Percentiles rank a stretch among this genome's conserved stretches.
These are phyloP conservation scores for Chaetops frenatus DNA, from an alignment of 2,113 vertebrate species.

Conservation along the genomic window DNA sequence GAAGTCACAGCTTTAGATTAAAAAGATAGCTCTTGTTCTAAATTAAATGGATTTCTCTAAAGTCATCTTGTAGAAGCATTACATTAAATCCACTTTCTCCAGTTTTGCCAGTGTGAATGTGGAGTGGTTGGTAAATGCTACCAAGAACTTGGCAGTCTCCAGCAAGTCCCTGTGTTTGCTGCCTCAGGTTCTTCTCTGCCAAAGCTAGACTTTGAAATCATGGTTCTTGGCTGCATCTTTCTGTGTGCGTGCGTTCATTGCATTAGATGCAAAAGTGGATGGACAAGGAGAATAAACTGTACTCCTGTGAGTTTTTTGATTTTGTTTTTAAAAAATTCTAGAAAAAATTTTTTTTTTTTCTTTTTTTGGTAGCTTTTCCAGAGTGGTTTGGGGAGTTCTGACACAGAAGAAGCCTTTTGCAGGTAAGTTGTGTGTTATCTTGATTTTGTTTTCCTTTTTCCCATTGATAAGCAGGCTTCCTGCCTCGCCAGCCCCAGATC, in stretches of 20 bases:
- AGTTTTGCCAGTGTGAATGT: neutral
- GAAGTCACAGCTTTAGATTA: neutral
- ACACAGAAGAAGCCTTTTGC: slow-evolving; percentile 97
- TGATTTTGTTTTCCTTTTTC: neutral
- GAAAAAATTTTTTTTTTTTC: neutral
- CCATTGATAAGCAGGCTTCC: rapidly evolving
- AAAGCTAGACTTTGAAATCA: neutral
- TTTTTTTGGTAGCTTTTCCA: slow-evolving; percentile 82
- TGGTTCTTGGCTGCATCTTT: neutral
- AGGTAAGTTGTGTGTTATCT: slow-evolving; percentile 69
- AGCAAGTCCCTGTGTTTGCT: neutral
- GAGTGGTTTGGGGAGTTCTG: slow-evolving; percentile 94
- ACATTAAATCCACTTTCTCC: neutral
- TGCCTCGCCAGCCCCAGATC: neutral
- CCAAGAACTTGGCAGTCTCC: neutral
- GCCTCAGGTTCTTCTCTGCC: neutral
- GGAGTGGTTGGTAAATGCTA: neutral
- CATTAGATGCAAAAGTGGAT: neutral
- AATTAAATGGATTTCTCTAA: neutral
- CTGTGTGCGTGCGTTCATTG: neutral
- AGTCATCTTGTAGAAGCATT: neutral
- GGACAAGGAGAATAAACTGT: neutral
- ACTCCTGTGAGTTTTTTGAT: neutral
- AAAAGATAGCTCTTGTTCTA: neutral
- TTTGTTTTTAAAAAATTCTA: neutral